Evolutionary conservation across 2,113 vertebrate species (phyloP), one percentile per base, ranked within the genome.

Genomic region (Melozone crissalis): DNA sequence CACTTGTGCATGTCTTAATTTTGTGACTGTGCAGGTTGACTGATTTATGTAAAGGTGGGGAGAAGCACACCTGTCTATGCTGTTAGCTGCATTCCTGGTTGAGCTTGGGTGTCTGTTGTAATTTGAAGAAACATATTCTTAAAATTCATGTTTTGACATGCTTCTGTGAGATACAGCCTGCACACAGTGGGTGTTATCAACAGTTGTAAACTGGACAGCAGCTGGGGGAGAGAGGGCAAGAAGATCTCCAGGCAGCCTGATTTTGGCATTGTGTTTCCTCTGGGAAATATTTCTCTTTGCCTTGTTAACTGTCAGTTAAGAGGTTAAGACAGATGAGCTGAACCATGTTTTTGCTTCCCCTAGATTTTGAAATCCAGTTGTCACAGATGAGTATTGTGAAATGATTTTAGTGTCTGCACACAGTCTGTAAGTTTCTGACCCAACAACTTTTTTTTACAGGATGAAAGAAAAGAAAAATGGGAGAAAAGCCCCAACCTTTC

Each of bases 361-460:
- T 26, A 13, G 15, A 19, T 80, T 77, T 75, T 87, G 78, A 63
- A 86, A 59, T 80, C 10, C 33, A 43, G 0, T 14, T 76, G 54
- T 62, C 35, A 9, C 1, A 3, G 28, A 35, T 2, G 7, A 86
- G n/a, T 30, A 7, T 68, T 28, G 33, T 58, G 49, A 46, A 52
- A 33, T 62, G 0, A 63, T 44, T 67, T 55, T n/a, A 33, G 23
- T 52, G 15, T 83, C 59, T 54, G 6, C 19, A 44, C 37, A 41
- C 15, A 10, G 26, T 30, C 51, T 44, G 37, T n/a, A 35, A 22
- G 28, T 39, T 81, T 91, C 47, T 77, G 14, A 94, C 75, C 76
- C 87, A 94, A 78, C 77, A 95, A 85, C 54, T 69, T 90, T 80
- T 84, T 76, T 80, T 84, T 76, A 74, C 63, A 96, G 30, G 33